Evolutionary conservation across 1,140 invertebrate species (phyloP), one percentile per base, ranked within the genome.

Genomic region (Drosophila athabasca): DNA sequence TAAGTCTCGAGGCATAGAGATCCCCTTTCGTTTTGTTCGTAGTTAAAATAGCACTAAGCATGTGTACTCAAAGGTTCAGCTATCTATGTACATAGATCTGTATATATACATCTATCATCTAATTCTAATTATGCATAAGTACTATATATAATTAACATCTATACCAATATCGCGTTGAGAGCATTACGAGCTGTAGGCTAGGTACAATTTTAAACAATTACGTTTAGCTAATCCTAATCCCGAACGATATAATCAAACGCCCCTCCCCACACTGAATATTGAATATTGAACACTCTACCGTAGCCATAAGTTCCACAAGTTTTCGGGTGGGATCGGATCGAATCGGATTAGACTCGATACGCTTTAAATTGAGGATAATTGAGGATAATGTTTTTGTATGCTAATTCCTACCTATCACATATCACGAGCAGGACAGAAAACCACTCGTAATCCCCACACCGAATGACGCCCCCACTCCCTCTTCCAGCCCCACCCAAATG

Each of bases 141-240:
- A 45, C 22, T 26, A 46, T 35, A 26, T 8, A 50, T 13, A 52
- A 6, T 19, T 57, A 39, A 31, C 4, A 11, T 11, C 3, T 11
- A 39, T 13, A 13, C 35, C 11, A 39, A 39, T 39, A 39, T 5
- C 11, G 35, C 49, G 15, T n/a, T n/a, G 6, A 9, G 26, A 22
- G 35, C 55, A 61, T 44, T 35, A 53, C 29, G 43, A 68, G 69
- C 65, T 71, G 76, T 83, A 83, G 79, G 79, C 51, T 83, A 83
- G 79, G 76, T 64, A 79, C 35, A 75, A 84, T 84, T 83, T 84
- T 83, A 35, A 83, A 62, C 61, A 79, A 68, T 69, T 69, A 69
- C 17, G 24, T 48, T 79, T 70, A 82, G 61, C 61, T 57, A 83
- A 61, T 0, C 19, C 6, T 57, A 83, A 61, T 0, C 26, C 4